phyloP scores from a whole-genome alignment of 2,113 vertebrate species.

The Fulica atra region DNA sequence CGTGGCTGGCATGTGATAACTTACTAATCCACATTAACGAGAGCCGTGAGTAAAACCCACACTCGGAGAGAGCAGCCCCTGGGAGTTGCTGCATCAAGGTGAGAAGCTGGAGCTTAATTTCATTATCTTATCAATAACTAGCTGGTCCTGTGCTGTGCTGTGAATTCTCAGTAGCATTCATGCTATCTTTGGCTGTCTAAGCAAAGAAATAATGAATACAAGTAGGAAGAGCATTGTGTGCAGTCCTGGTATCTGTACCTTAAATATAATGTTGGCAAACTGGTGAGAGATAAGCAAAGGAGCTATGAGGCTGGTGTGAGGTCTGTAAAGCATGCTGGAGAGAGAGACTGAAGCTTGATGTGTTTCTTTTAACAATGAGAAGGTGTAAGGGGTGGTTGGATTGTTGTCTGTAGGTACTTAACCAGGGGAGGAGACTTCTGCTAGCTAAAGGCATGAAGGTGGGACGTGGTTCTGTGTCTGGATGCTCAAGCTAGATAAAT shows the following conservation, averaged over 20 bases:
- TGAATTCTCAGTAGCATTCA: constrained; percentile 4
- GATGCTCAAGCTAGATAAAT: neutral
- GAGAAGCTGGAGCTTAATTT: constrained; percentile 57
- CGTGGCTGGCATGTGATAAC: neutral
- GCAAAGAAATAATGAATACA: constrained; percentile 35
- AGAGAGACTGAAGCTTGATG: neutral
- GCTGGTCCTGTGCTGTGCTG: neutral
- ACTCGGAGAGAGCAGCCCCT: neutral
- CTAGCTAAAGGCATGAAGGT: neutral
- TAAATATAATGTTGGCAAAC: constrained; percentile 45
- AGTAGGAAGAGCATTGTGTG: constrained; percentile 11
- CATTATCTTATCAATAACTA: constrained; percentile 58
- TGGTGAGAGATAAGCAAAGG: constrained; percentile 29
- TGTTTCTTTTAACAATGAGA: neutral
- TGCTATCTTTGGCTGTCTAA: constrained; percentile 41
- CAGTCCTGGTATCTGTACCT: constrained; percentile 21
- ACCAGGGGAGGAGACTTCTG: neutral
- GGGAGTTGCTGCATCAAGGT: neutral
- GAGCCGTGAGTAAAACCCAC: neutral
- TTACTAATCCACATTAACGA: neutral
- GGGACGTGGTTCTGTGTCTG: neutral
- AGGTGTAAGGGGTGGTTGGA: neutral
- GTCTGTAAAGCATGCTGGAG: neutral
- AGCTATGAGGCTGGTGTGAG: neutral
- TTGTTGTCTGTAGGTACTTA: neutral